phyloP scores from a whole-genome alignment of 2,797 vertebrate species.

The Thripadectes ignobilis region DNA sequence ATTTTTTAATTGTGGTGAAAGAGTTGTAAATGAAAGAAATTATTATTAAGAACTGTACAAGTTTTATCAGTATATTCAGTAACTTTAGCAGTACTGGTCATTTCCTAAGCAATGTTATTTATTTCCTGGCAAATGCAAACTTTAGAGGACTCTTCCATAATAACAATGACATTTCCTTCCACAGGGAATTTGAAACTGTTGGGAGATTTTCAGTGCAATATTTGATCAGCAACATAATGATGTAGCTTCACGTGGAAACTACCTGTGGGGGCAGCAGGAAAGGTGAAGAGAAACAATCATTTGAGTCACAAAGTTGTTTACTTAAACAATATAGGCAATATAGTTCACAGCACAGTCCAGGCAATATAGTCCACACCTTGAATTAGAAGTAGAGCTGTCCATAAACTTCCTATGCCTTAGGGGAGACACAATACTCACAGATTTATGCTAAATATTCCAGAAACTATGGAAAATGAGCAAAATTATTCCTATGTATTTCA shows the following conservation, averaged over 20 bases:
- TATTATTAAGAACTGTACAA: not conserved
- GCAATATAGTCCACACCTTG: not conserved
- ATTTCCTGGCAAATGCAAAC: not conserved
- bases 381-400: not conserved
- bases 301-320: not conserved
- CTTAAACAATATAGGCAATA: not conserved
- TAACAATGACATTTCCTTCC: not conserved
- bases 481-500: not conserved
- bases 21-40: not conserved
- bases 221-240: not conserved
- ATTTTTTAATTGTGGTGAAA: not conserved
- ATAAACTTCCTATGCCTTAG: not conserved
- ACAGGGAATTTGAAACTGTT: not conserved
- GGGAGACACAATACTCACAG: not conserved
- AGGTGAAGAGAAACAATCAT: not conserved
- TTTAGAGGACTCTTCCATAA: not conserved
- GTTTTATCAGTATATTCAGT: not conserved
- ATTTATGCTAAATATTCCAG: not conserved
- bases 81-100: not conserved
- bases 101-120: not conserved
- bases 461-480: not conserved
- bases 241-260: accelerated
- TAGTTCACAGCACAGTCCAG: not conserved
- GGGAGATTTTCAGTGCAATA: not conserved
- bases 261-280: not conserved